Conservation (phyloP, 1,140 invertebrate species). For the Aphaenogaster ashmeadi region DNA sequence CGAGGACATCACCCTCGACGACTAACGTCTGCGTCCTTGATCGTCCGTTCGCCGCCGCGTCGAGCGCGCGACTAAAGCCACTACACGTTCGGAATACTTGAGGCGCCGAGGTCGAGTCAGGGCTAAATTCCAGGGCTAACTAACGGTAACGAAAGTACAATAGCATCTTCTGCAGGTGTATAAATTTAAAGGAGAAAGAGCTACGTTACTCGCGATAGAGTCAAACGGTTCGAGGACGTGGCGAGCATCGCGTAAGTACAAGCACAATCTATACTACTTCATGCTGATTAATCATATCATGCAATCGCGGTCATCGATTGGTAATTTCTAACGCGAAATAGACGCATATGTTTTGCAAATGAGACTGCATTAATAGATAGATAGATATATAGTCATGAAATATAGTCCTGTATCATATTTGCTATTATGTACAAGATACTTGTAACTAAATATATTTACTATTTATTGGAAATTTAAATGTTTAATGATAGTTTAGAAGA, state of each 20-base stretch:
- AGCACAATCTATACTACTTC: background rate
- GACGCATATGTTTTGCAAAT: background rate
- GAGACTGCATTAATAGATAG: background rate
- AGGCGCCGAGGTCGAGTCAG: constrained; percentile 54
- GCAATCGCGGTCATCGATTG: background rate
- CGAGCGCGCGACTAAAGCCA: constrained; percentile 51
- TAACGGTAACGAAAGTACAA: constrained; percentile 65
- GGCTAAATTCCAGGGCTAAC: constrained; percentile 56
- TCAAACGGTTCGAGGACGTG: background rate
- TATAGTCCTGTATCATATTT: background rate
- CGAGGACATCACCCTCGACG: constrained; percentile 84
- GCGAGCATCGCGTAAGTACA: background rate
- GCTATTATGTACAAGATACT: background rate
- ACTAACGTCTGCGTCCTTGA: constrained; percentile 76
- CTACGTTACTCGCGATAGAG: background rate
- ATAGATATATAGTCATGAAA: constrained; percentile 16
- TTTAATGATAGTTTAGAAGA: background rate
- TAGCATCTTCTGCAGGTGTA: constrained; percentile 5
- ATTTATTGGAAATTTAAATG: background rate
- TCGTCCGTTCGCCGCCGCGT: constrained; percentile 70
- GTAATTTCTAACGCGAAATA: background rate
- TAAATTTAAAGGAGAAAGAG: constrained; percentile 62
- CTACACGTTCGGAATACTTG: constrained; percentile 57
- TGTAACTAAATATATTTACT: background rate
- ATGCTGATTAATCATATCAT: constrained; percentile 28